Percentiles rank a stretch among this genome's conserved stretches.
Conservation (phyloP, 1,140 invertebrate species). For the Bombus haemorrhoidalis region DNA sequence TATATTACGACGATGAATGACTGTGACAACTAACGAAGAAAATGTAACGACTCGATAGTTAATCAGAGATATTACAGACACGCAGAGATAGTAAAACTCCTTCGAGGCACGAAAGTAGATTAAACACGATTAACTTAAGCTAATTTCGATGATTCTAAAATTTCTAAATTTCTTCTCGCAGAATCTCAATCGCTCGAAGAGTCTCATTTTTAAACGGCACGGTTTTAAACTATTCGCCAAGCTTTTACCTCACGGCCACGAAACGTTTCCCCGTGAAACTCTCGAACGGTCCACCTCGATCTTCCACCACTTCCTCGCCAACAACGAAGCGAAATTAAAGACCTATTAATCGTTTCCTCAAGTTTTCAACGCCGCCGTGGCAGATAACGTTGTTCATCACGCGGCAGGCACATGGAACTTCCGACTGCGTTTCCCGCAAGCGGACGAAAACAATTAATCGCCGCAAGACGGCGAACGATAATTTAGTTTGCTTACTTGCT, state of each 20-base stretch:
- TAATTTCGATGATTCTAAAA: too few relatives aligned
- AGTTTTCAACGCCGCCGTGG: background rate
- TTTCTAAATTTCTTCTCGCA: background rate
- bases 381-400: constrained; percentile 24
- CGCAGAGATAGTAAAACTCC: too few relatives aligned
- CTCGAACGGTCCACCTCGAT: background rate
- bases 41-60: too few relatives aligned
- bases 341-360: background rate
- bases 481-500: constrained; percentile 12
- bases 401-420: background rate
- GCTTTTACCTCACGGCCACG: too few relatives aligned
- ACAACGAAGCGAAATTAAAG: constrained; percentile 12
- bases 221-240: background rate
- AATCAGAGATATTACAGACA: too few relatives aligned
- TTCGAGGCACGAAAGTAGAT: too few relatives aligned
- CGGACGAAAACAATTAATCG: constrained; percentile 36
- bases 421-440: constrained; percentile 13
- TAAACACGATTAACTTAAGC: too few relatives aligned
- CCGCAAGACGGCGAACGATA: constrained; percentile 26
- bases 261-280: background rate
- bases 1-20: too few relatives aligned
- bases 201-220: background rate
- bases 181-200: background rate
- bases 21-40: too few relatives aligned
- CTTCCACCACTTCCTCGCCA: too few relatives aligned